Evolutionary conservation across 2,113 vertebrate genomes (phyloP), one percentile per base, ranked within the genome.

Genomic region (Leptocoma aspasia): DNA sequence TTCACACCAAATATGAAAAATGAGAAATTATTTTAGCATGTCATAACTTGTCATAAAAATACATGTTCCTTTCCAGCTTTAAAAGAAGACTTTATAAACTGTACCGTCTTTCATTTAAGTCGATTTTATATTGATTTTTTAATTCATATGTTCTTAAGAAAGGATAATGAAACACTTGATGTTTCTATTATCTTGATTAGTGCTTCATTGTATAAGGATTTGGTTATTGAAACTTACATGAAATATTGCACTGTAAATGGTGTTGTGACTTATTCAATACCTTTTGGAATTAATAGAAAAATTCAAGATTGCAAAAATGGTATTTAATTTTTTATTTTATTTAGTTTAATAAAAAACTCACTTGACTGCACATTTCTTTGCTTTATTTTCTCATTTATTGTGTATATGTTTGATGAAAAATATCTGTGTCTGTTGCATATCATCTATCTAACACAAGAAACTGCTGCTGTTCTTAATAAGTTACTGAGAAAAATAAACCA

Each of bases 401-500:
- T 65, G 37, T 70, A 66, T 50, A 52, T 49, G 63, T 57, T 84
- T 73, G 71, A 92, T 54, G 66, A 85, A 91, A 91, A 89, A 52
- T 63, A 2, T 69, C 54, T 82, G 27, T 54, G 5, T 65, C 87
- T 94, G 75, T 73, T 92, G 79, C n/a, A 24, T 85, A 79, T 61
- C 77, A 94, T 92, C 88, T 95, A 91, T 96, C 54, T 92, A 69
- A 95, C 69, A 52, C 23, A 69, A 64, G 92, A 85, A 92, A n/a
- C 39, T 57, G 76, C 90, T 95, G 90, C 76, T 93, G 91, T 93
- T 97, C 94, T 94, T 95, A 94, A 82, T 92, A 96, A 97, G 93
- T 97, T 95, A 76, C 64, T 45, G 88, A 96, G 85, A 94, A 97
- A 97, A 98, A 97, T 94, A 97, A 96, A 96, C 89, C 73, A 91